These are phyloP conservation scores for Seira musarum DNA, from an alignment of 2,888 invertebrate species.

Conservation along the genomic window DNA sequence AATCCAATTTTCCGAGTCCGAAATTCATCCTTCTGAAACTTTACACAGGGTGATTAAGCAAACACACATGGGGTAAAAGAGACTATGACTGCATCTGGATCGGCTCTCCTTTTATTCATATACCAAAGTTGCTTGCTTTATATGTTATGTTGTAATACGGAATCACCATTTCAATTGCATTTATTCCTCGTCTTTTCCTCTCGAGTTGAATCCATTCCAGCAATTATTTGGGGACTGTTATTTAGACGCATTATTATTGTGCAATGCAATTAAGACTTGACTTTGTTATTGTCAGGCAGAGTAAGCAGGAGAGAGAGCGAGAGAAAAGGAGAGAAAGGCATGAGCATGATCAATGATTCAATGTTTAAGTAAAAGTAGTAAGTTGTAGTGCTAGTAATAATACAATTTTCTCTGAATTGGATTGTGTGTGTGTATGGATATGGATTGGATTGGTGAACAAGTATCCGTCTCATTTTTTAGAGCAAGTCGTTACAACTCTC, in stretches of 20 bases:
- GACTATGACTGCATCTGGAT: not conserved
- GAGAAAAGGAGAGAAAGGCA: not conserved
- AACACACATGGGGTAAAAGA: not conserved
- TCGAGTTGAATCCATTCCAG: not conserved
- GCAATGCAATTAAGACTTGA: conserved; percentile 46
- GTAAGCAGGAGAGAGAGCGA: conserved; percentile 15
- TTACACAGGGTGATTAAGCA: conserved; percentile 17
- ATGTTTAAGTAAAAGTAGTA: too few species aligned
- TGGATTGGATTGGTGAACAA: too few species aligned
- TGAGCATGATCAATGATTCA: conserved; percentile 10
- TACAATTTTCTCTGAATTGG: too few species aligned
- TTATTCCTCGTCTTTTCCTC: conserved; percentile 16
- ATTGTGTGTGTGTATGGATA: too few species aligned
- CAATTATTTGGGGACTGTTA: conserved; percentile 14
- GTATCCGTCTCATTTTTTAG: not conserved
- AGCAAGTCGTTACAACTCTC: not conserved
- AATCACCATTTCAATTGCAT: conserved; percentile 16
- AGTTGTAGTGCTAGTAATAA: too few species aligned
- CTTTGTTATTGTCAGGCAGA: conserved; percentile 51
- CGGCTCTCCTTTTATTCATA: too few species aligned
- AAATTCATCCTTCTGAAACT: conserved; percentile 8
- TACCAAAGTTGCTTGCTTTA: not conserved
- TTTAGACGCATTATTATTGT: conserved; percentile 33
- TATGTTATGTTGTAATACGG: not conserved
- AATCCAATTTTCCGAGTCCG: conserved; percentile 8